Conservation (phyloP, 2,797 vertebrate genomes). For the Gorsachius magnificus region DNA sequence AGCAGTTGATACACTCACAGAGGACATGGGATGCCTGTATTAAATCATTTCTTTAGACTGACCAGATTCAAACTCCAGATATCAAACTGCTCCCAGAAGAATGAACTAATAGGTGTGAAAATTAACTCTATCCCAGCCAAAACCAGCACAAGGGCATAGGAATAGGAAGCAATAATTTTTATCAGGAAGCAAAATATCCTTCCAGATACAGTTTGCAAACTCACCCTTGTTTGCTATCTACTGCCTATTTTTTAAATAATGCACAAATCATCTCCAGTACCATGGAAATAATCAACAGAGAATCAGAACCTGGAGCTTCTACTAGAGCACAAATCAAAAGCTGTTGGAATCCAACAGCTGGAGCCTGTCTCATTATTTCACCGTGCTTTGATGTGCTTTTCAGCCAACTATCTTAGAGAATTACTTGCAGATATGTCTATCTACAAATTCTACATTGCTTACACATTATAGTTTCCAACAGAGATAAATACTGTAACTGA, state of each 20-base stretch:
- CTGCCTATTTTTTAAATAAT: conserved; percentile 75
- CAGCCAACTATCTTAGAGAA: conserved; percentile 79
- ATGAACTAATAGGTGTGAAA: background rate
- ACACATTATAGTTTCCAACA: conserved; percentile 74
- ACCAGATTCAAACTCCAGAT: background rate
- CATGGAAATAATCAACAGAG: conserved; percentile 81
- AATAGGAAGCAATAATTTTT: background rate
- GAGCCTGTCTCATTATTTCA: conserved; percentile 81
- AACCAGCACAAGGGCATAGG: background rate
- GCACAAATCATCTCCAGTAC: conserved; percentile 77
- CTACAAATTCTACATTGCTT: conserved; percentile 76
- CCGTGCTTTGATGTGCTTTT: conserved; percentile 81
- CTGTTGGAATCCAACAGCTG: conserved; percentile 81
- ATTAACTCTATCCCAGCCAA: no score
- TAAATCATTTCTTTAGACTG: background rate
- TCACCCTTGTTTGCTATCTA: conserved; percentile 67
- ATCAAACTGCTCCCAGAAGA: background rate
- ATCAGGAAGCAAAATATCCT: conserved; percentile 59
- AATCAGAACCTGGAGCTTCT: conserved; percentile 81
- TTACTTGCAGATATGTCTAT: conserved; percentile 79
- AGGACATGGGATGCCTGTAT: background rate
- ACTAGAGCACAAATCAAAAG: conserved; percentile 80
- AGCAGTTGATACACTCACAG: fast-evolving
- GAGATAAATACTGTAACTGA: conserved; percentile 80
- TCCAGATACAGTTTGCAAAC: conserved; percentile 74